phyloP scores from a whole-genome alignment of 2,797 vertebrate genomes.

The Arremon brunneinucha region DNA sequence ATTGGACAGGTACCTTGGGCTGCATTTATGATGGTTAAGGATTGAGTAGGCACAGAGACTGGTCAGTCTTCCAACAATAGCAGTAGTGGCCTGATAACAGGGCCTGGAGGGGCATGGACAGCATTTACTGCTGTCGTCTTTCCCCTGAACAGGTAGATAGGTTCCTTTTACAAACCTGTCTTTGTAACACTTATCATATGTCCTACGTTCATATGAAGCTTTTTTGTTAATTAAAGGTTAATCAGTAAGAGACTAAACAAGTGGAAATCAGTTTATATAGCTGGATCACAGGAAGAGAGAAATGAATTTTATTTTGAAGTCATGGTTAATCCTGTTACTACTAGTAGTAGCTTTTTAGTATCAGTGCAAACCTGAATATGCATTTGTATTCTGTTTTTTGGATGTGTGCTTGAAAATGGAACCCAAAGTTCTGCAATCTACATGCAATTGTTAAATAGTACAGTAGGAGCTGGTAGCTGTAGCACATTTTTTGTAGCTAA shows the following conservation, averaged over 20 bases:
- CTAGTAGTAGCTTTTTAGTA: neutral
- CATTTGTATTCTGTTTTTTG: neutral
- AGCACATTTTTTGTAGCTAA: neutral
- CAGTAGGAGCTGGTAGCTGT: neutral
- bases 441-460: neutral
- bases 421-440: neutral
- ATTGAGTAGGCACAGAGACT: neutral
- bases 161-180: neutral
- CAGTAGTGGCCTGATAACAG: neutral
- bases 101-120: neutral
- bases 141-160: neutral
- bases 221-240: neutral
- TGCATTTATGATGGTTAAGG: neutral
- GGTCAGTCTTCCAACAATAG: neutral
- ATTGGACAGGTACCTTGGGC: neutral
- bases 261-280: neutral
- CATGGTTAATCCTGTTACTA: neutral
- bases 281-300: neutral
- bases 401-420: neutral
- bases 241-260: neutral
- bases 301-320: neutral
- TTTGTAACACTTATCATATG: neutral
- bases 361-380: neutral
- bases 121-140: neutral
- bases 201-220: neutral